A percentile compares a stretch with the other conserved stretches of the same genome.
These are phyloP conservation scores for Mormyrus lacerda DNA, from an alignment of 2,113 vertebrate genomes.

Conservation along the genomic window DNA sequence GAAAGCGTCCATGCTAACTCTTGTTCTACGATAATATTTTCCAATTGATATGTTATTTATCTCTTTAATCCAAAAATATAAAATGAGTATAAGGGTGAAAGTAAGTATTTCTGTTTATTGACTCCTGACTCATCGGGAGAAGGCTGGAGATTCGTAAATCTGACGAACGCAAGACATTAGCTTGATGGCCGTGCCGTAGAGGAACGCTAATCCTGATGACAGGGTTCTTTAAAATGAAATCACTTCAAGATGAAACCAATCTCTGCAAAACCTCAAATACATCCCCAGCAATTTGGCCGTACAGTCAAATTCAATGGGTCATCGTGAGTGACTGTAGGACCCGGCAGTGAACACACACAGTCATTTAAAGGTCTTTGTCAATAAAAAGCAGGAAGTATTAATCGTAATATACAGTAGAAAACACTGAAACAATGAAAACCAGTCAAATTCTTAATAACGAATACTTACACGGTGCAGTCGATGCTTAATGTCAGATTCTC, in stretches of 20 bases:
- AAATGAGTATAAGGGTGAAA: background rate
- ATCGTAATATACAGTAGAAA: background rate
- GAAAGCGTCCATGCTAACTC: background rate
- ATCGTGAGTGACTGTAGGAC: background rate
- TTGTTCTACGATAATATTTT: background rate
- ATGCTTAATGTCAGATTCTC: background rate
- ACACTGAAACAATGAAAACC: background rate
- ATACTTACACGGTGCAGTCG: background rate
- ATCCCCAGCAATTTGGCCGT: background rate
- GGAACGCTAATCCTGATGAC: background rate
- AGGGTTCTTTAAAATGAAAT: background rate
- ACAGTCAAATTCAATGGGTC: background rate
- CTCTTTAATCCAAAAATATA: background rate
- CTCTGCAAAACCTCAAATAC: background rate
- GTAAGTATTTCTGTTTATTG: background rate
- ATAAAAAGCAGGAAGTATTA: constrained; percentile 6
- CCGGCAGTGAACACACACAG: background rate
- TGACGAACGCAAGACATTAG: background rate
- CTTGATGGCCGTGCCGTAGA: background rate
- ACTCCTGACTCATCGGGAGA: background rate
- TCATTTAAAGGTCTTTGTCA: background rate
- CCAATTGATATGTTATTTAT: background rate
- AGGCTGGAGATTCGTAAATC: background rate
- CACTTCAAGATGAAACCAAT: background rate
- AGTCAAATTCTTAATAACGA: background rate